A percentile compares a stretch with the other conserved stretches of the same genome.
Conservation (phyloP, 2,113 vertebrate species). For the Ondatra zibethicus region DNA sequence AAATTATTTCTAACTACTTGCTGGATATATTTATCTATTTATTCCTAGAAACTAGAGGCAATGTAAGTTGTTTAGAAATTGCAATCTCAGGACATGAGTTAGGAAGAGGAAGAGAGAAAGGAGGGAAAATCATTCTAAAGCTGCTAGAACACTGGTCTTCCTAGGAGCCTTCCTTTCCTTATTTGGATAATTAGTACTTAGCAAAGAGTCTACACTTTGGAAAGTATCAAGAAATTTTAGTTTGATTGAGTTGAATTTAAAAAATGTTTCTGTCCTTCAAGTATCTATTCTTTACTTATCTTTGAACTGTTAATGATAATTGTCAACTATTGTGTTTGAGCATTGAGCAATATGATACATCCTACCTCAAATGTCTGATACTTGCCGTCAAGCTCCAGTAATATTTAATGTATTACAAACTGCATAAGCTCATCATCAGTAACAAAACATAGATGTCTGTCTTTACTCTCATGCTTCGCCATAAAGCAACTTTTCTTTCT, state of each 20-base stretch:
- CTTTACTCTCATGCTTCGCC: background rate
- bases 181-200: background rate
- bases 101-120: background rate
- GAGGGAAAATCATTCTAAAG: background rate
- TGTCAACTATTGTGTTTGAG: background rate
- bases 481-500: background rate
- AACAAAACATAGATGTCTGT: background rate
- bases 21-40: background rate
- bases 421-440: background rate
- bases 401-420: background rate
- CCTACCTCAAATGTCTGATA: background rate
- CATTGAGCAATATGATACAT: background rate
- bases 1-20: background rate
- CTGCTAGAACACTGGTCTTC: background rate
- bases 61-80: background rate
- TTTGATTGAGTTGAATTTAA: constrained; percentile 15
- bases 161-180: background rate
- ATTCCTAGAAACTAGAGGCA: background rate
- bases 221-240: background rate
- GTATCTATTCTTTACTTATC: background rate
- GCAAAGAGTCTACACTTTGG: background rate
- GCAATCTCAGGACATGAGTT: background rate
- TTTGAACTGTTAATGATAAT: background rate
- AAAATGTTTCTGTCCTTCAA: background rate
- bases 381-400: background rate